Evolutionary conservation across 2,888 invertebrate genomes (phyloP).

Genomic region (Ornithoptera alexandrae): DNA sequence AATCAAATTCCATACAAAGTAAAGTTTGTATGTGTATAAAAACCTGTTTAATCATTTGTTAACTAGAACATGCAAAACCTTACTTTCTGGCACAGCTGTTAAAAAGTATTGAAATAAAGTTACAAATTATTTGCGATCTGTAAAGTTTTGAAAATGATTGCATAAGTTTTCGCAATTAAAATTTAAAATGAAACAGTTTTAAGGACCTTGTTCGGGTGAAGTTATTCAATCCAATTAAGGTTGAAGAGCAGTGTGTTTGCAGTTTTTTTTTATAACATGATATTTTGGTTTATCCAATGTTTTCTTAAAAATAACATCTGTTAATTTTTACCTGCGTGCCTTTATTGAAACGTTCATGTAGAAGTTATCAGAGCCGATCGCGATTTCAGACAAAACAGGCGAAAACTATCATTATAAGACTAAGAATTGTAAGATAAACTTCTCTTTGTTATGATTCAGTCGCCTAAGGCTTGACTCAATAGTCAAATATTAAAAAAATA

Average conservation of each 20-base stretch:
- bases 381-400: too few species aligned
- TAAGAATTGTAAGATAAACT: too few species aligned
- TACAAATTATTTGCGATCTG: slow-evolving; percentile 20
- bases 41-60: too few species aligned
- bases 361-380: too few species aligned
- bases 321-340: background rate
- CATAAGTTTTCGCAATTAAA: slow-evolving; percentile 26
- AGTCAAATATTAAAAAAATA: too few species aligned
- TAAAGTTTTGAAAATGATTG: slow-evolving; percentile 24
- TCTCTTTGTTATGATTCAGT: too few species aligned
- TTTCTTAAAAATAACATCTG: background rate
- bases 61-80: background rate
- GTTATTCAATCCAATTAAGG: slow-evolving; percentile 22
- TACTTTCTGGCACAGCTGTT: background rate
- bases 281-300: background rate
- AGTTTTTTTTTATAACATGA: background rate
- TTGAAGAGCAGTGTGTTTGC: background rate
- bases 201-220: slow-evolving; percentile 23
- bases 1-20: too few species aligned
- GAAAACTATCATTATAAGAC: too few species aligned
- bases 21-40: too few species aligned
- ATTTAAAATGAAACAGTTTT: slow-evolving; percentile 26
- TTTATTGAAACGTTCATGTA: background rate
- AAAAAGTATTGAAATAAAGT: slow-evolving; percentile 11
- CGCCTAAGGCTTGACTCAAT: too few species aligned